phyloP scores from a whole-genome alignment of 2,797 vertebrate species.

The Schizopygopsis malacanthus region DNA sequence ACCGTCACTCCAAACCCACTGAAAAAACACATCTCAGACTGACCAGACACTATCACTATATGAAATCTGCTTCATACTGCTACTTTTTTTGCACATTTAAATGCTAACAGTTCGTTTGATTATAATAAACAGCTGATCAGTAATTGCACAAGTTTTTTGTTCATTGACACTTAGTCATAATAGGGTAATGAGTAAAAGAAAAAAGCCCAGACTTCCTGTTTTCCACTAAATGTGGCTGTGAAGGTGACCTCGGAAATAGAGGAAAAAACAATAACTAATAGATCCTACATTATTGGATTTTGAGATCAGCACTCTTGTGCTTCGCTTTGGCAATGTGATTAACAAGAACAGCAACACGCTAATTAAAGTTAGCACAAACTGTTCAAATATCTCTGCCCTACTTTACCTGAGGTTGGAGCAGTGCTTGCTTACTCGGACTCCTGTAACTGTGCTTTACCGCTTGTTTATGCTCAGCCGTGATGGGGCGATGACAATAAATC shows the following conservation, averaged over 20 bases:
- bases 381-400: slow-evolving; percentile 39
- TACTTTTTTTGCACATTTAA: background rate
- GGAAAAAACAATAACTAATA: background rate
- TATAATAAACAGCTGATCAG: slow-evolving; percentile 11
- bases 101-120: background rate
- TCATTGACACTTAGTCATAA: background rate
- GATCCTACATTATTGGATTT: background rate
- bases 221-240: background rate
- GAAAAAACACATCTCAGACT: background rate
- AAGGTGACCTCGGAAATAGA: background rate
- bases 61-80: background rate
- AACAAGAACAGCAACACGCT: slow-evolving; percentile 1
- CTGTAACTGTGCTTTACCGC: slow-evolving; percentile 37
- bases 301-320: slow-evolving; percentile 15
- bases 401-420: slow-evolving; percentile 27
- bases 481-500: background rate
- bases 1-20: background rate
- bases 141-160: slow-evolving; percentile 28
- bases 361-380: slow-evolving; percentile 8
- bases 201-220: background rate
- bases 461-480: background rate
- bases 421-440: slow-evolving; percentile 19
- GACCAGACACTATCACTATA: slow-evolving; percentile 14
- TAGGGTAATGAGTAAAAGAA: background rate
- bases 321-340: slow-evolving; percentile 46